Base-by-base conservation (phyloP, 1,140 invertebrate species). In the Brachionus paranguensis region DNA sequence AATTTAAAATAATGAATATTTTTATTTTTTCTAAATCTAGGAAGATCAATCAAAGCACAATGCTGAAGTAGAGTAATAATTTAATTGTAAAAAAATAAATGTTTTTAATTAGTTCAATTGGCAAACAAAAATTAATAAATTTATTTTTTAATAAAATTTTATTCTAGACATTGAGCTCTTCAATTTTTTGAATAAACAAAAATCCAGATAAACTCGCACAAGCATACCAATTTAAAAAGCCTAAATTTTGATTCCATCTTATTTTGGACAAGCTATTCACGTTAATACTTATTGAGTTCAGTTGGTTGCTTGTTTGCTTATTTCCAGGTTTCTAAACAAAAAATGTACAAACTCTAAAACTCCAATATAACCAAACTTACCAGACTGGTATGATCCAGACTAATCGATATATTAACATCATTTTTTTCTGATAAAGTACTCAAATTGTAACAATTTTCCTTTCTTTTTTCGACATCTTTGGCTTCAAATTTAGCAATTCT, bases 161-260 rank as follows among this genome's bases (percentile, higher is more conserved):
- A 60, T 60, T 60, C 8, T 60, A 60, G 8, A 20, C 20, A 79
- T 79, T 50, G 3, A 79, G 27, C 41, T 79, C 76, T 29, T 79
- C 41, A 14, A 79, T 55, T 64, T 79, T 29, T 29, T 79, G 76
- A 29, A 79, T 60, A 24, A 81, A 68, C 64, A 81, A 64, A 68
- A 81, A 81, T 20, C 78, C 78, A 12, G 78, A 41, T 27, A 64
- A 27, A 64, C 78, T 47, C 5, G 78, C 37, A 64, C 76, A 79
- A 14, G 53, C 50, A 37, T 81, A 81, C 78, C 78, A 81, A 81
- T 81, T 81, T 11, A 68, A 24, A 81, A 64, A 68, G 11, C n/a
- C 33, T 33, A 68, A 17, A n/a, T 81, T 81, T 45, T 27, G 37
- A 24, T 81, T 81, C 78, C 78, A 81, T 81, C 33, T 81, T 60